Conservation (phyloP, 1,140 invertebrate species). For the Cyphomyrmex costatus region DNA sequence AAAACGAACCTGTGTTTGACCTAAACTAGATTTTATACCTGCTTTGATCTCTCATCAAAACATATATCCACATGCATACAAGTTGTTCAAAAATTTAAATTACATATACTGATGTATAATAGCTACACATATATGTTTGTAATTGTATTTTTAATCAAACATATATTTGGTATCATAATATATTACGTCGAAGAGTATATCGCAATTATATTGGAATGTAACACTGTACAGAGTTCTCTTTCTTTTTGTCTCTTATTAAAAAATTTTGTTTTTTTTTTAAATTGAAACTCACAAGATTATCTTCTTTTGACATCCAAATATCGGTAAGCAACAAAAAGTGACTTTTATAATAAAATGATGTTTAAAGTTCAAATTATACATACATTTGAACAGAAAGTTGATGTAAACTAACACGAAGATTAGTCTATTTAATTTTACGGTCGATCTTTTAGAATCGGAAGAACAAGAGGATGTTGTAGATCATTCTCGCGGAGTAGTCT, state of each 20-base stretch:
- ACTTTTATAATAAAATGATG: background rate
- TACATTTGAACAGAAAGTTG: background rate
- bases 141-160: background rate
- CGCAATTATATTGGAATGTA: background rate
- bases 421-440: background rate
- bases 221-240: background rate
- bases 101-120: background rate
- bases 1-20: constrained; percentile 20
- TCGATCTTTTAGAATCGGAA: constrained; percentile 15
- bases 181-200: background rate
- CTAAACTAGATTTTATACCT: constrained; percentile 37
- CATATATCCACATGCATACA: background rate
- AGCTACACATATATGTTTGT: background rate
- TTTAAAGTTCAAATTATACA: constrained; percentile 5
- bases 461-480: constrained; percentile 50
- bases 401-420: constrained; percentile 31
- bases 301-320: background rate
- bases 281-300: background rate
- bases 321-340: background rate
- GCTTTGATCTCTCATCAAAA: constrained; percentile 24
- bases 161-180: too few species aligned
- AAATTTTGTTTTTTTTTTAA: background rate
- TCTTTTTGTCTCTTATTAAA: background rate
- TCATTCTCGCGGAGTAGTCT: constrained; percentile 58
- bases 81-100: constrained; percentile 12